Base-by-base conservation (phyloP, 2,113 vertebrate species). In the Microcebus jonahi region DNA sequence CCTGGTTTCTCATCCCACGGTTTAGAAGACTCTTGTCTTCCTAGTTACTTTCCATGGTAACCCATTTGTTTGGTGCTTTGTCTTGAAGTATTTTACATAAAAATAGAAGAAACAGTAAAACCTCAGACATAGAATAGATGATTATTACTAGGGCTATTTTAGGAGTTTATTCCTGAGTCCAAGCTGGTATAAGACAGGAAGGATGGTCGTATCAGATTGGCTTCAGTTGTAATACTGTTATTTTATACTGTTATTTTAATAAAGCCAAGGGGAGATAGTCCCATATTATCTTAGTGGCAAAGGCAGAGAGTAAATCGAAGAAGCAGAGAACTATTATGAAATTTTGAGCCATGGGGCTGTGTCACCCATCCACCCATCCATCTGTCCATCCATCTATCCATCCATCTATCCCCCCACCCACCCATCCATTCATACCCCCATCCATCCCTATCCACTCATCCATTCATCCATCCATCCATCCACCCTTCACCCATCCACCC, bases 41-140 rank as follows among this genome's bases (percentile, higher is more conserved):
- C 14, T 23, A 27, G 5, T 27, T 39, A 3, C 36, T 29, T 73
- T 34, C 45, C 65, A 23, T 1, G 3, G 31, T 3, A 29, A 39
- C 34, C 29, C 57, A 11, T 2, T 2, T 13, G 9, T 25, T 15
- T 45, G 15, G 42, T 10, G 2, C 23, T 42, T 61, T 21, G 2
- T 20, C 63, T 39, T 31, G 63, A 23, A 9, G 3, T 29, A 20
- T 71, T 80, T 42, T 65, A 36, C 8, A n/a, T 12, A 20, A 84
- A 70, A 34, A 20, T 3, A 27, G 75, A 59, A 34, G 65, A 67
- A 36, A 36, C 20, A 71, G 7, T 8, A 10, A 36, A 77, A 48
- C 29, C 11, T 29, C 2, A 3, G 9, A 20, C 11, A 10, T 6
- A 50, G 8, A 34, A 3, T 3, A 2, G n/a, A 75, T 17, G 29